phyloP scores from a whole-genome alignment of 2,888 invertebrate species.

The Diarsia brunnea region DNA sequence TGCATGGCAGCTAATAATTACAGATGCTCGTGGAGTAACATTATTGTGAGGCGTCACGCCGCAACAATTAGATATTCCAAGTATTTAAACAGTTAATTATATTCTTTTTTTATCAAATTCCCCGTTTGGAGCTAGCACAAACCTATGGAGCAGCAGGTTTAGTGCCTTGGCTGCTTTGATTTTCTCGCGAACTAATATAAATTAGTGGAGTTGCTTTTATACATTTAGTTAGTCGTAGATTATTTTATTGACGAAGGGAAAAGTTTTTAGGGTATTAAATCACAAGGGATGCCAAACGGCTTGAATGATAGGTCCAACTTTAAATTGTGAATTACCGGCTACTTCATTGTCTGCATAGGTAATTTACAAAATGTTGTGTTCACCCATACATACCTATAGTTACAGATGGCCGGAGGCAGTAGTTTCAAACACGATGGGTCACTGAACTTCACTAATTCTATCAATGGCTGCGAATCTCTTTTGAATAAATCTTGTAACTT shows the following conservation, averaged over 20 bases:
- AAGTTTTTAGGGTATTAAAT: neutral
- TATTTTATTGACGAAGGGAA: neutral
- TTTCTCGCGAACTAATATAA: neutral
- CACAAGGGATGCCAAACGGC: neutral
- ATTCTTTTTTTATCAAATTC: too few species aligned
- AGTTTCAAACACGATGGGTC: conserved; percentile 90
- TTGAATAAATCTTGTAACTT: conserved; percentile 86
- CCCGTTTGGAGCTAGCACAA: neutral
- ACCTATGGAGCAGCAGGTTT: neutral
- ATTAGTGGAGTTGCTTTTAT: neutral
- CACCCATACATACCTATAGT: conserved; percentile 84
- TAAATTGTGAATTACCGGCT: neutral
- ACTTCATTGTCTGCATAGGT: neutral
- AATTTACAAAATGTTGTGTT: neutral
- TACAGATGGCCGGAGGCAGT: conserved; percentile 90
- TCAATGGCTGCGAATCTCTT: conserved; percentile 89
- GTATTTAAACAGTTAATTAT: too few species aligned
- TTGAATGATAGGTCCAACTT: neutral
- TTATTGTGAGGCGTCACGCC: neutral
- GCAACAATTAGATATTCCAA: neutral
- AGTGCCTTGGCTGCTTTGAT: neutral
- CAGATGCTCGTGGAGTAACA: too few species aligned
- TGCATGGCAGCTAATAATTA: too few species aligned
- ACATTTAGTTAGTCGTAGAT: neutral
- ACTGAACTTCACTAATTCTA: conserved; percentile 90